Evolutionary conservation across 2,113 vertebrate genomes (phyloP), one percentile per base, ranked within the genome.

Genomic region (Elaphurus davidianus): DNA sequence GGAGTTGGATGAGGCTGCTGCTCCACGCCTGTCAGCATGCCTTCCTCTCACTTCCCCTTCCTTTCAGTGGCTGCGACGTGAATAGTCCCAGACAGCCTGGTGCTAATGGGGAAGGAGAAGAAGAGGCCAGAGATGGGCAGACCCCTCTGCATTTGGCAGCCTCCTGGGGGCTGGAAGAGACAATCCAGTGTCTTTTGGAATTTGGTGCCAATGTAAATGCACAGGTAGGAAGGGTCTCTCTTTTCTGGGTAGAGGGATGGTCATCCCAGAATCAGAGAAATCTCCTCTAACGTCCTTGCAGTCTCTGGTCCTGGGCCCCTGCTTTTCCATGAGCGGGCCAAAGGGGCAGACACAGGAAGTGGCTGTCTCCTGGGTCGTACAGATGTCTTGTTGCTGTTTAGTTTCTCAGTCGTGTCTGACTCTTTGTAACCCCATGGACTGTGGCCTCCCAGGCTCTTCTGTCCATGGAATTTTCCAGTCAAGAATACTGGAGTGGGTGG

Each of bases 181-280:
- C 99, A 28, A 99, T 99, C 30, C 99, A 99, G 99, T 99, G 99
- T 99, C 99, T 99, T 99, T 98, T 99, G 98, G 99, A 99, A 98
- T 99, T 99, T 95, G 99, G 99, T 98, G 99, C 99, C 94, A 99
- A 99, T 94, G 99, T 99, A n/a, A 99, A 99, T 59, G 99, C 99
- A 96, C 99, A 99, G 99, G 99, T 99, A 62, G 9, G 45, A 23
- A 59, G n/a, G 74, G 5, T 28, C 64, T 89, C 57, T 95, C 33
- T 76, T 93, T 79, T 76, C 36, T 1, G 6, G 21, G 33, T 43
- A 54, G 21, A 96, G 82, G 14, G 15, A 87, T 93, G 43, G 9
- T 47, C 7, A 85, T 36, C 6, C 45, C 23, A 78, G 57, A 62
- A 25, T 43, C n/a, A 43, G 54, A 28, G 40, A 43, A 74, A 64